Evolutionary conservation across 2,888 invertebrate species (phyloP).

Genomic region (Himalopsyche anomala): DNA sequence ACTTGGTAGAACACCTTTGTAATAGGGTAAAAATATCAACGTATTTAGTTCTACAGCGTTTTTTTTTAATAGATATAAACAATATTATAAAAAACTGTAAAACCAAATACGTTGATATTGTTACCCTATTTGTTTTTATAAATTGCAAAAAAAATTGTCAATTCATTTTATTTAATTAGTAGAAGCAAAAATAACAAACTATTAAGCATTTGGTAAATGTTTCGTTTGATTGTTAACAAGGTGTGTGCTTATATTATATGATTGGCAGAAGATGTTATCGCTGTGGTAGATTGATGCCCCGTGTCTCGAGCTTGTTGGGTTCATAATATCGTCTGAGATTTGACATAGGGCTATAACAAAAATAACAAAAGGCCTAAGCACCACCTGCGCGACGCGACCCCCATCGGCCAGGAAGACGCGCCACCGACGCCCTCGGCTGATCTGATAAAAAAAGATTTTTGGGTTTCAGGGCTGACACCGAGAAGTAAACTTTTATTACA

Average conservation of each 20-base stretch:
- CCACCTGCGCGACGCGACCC: conserved; percentile 35
- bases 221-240: background rate
- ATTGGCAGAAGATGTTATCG: conserved; percentile 7
- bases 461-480: background rate
- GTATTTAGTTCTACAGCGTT: no score
- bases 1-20: no score
- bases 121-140: no score
- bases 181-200: no score
- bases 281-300: conserved; percentile 12
- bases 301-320: background rate
- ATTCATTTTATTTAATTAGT: no score
- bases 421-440: conserved; percentile 18
- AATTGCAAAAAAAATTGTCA: no score
- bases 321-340: conserved; percentile 19
- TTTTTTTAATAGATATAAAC: no score
- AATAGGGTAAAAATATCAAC: no score
- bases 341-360: conserved; percentile 22
- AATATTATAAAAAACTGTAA: no score
- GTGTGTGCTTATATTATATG: background rate
- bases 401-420: conserved; percentile 35
- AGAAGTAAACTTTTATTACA: background rate
- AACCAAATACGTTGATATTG: no score
- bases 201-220: background rate
- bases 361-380: conserved; percentile 19
- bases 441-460: conserved; percentile 11